Conservation (phyloP, 2,113 vertebrate species). For the Tyrannus savana region DNA sequence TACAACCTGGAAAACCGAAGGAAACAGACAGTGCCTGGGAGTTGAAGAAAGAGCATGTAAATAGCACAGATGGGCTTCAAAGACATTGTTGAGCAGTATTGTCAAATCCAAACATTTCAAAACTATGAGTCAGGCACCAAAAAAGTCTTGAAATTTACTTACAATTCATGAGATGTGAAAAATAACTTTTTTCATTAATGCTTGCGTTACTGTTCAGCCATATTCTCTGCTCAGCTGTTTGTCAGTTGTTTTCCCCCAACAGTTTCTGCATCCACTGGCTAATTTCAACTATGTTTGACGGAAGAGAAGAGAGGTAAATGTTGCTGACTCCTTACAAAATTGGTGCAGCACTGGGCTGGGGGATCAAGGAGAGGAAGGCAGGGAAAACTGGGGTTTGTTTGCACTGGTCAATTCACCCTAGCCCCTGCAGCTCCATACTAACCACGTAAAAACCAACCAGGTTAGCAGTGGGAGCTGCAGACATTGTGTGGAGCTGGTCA, state of each 20-base stretch:
- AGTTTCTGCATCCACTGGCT: background rate
- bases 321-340: background rate
- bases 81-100: conserved; percentile 12
- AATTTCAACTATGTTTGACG: background rate
- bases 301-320: background rate
- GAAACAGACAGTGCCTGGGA: conserved; percentile 49
- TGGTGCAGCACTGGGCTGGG: background rate
- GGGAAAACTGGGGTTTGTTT: background rate
- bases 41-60: background rate
- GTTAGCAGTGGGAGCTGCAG: background rate
- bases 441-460: background rate
- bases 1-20: conserved; percentile 36
- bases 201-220: background rate
- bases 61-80: conserved; percentile 59
- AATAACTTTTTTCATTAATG: background rate
- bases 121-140: conserved; percentile 52
- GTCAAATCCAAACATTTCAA: conserved; percentile 44
- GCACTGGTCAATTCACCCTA: background rate
- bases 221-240: background rate
- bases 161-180: conserved; percentile 34
- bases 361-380: background rate
- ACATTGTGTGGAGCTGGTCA: background rate
- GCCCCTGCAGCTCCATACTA: fast-evolving
- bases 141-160: conserved; percentile 47
- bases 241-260: background rate